Conservation (phyloP, 2,888 invertebrate genomes). For the Deroplatys truncata region DNA sequence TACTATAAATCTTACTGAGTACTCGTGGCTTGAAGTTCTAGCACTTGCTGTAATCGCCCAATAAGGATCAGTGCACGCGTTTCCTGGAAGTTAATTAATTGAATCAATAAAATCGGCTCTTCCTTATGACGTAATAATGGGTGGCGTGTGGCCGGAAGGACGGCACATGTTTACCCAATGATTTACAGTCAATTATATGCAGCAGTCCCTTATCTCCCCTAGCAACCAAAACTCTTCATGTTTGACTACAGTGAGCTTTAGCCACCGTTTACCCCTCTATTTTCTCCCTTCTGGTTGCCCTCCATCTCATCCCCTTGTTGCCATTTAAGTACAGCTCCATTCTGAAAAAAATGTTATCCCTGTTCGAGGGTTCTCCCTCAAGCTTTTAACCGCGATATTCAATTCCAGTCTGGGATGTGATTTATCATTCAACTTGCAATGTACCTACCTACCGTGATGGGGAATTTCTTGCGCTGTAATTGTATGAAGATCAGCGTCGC, state of each 20-base stretch:
- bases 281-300: background rate
- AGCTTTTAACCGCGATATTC: background rate
- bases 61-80: background rate
- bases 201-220: background rate
- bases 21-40: too few species aligned
- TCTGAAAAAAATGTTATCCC: background rate
- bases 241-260: slow-evolving; percentile 4
- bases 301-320: background rate
- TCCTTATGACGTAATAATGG: slow-evolving; percentile 12
- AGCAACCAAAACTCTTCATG: background rate
- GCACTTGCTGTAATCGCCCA: background rate
- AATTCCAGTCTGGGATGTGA: background rate
- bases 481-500: too few species aligned
- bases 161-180: slow-evolving; percentile 17
- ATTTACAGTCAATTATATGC: slow-evolving; percentile 22
- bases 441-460: too few species aligned
- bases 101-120: slow-evolving; percentile 1
- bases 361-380: background rate
- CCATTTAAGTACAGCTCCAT: background rate
- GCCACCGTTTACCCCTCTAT: background rate
- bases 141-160: background rate
- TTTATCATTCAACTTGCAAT: background rate
- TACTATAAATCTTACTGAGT: too few species aligned
- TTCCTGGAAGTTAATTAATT: background rate
- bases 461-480: too few species aligned